Conservation (phyloP, 2,797 vertebrate species). For the Macroramphosus scolopax region DNA sequence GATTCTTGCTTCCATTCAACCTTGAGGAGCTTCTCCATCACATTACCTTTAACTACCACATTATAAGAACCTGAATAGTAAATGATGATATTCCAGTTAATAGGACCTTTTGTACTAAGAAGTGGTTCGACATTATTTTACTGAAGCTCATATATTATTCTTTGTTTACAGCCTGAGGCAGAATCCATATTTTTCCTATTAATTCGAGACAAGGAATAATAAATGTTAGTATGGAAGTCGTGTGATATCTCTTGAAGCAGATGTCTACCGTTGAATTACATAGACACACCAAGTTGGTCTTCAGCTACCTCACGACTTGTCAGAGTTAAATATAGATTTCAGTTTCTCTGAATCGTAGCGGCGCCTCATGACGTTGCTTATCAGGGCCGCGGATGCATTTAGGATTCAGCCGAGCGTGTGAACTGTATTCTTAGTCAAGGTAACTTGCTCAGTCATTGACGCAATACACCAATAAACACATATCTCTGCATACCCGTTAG, state of each 20-base stretch:
- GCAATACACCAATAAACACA: slow-evolving; percentile 31
- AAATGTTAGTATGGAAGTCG: slow-evolving; percentile 59
- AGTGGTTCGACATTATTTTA: slow-evolving; percentile 48
- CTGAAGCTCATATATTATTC: slow-evolving; percentile 42
- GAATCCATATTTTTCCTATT: slow-evolving; percentile 57
- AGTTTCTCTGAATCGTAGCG: too few relatives aligned
- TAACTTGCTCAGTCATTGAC: slow-evolving; percentile 36
- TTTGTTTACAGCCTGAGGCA: slow-evolving; percentile 50
- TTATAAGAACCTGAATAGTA: not conserved
- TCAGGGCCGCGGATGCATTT: slow-evolving; percentile 50
- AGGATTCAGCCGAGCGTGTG: slow-evolving; percentile 51
- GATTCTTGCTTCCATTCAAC: slow-evolving; percentile 1
- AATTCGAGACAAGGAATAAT: slow-evolving; percentile 52
- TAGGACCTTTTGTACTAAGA: slow-evolving; percentile 24
- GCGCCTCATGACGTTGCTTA: slow-evolving; percentile 55
- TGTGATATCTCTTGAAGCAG: slow-evolving; percentile 67
- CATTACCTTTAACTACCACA: too few relatives aligned
- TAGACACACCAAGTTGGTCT: slow-evolving; percentile 50
- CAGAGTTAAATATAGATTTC: slow-evolving; percentile 62
- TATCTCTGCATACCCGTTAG: slow-evolving; percentile 4
- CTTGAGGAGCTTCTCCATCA: too few relatives aligned
- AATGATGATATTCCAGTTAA: slow-evolving; percentile 22
- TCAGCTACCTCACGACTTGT: slow-evolving; percentile 64
- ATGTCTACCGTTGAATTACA: slow-evolving; percentile 61
- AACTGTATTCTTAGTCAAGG: slow-evolving; percentile 48